These are phyloP conservation scores for Trichomalopsis sarcophagae DNA, from an alignment of 1,140 invertebrate genomes.

Conservation along the genomic window DNA sequence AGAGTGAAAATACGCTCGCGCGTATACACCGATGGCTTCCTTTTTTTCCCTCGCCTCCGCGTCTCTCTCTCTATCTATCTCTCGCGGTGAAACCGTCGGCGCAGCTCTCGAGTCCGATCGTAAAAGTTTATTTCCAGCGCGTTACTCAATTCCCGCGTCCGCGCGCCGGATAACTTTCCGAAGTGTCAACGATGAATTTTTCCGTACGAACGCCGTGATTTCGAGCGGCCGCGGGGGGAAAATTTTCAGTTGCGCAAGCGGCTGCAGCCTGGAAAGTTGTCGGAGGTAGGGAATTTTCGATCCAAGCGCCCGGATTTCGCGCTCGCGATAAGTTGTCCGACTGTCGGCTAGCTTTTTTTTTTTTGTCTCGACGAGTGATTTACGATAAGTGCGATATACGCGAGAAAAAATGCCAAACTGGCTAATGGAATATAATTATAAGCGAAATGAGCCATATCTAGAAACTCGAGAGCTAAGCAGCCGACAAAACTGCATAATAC, in stretches of 20 bases:
- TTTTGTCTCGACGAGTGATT: neutral
- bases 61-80: neutral
- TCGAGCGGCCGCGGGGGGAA: no score
- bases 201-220: neutral
- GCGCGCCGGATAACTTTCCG: constrained; percentile 23
- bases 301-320: no score
- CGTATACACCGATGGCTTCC: neutral
- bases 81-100: neutral
- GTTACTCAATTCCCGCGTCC: neutral
- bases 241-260: neutral
- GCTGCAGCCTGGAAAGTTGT: neutral
- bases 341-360: neutral
- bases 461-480: no score
- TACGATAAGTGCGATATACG: neutral
- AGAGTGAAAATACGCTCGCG: constrained; percentile 5
- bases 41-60: neutral
- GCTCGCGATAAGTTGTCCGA: neutral
- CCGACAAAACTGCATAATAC: neutral
- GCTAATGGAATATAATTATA: neutral
- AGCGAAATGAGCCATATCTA: neutral
- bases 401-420: neutral
- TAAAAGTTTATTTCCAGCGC: neutral
- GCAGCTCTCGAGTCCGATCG: neutral
- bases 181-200: constrained; percentile 38
- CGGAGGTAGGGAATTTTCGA: no score